Evolutionary conservation across 2,113 vertebrate genomes (phyloP), one percentile per base, ranked within the genome.

Genomic region (Tyrannus savana): DNA sequence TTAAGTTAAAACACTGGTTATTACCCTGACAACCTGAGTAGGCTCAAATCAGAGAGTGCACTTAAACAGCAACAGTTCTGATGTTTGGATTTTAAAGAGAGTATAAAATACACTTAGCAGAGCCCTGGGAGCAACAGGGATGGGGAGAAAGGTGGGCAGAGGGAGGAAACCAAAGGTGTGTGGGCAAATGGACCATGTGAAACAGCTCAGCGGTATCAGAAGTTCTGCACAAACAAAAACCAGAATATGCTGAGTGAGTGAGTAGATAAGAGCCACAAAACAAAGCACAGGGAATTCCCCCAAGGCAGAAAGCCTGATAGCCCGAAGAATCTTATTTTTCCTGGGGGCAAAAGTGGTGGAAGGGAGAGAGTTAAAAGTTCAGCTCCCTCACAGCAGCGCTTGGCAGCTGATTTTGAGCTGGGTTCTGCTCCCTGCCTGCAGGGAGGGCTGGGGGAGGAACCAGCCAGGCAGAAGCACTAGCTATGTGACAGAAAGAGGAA

Each of bases 101-200:
- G 9, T 2, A 1, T 1, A 10, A 72, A 66, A 56, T 3, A 7
- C 28, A 12, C n/a, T 46, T 2, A 9, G 41, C 16, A 84, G 58
- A 16, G 23, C 18, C n/a, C 33, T 18, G 10, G 46, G 4, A 64
- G 42, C 30, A 44, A 9, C 4, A 24, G 39, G 59, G 82, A 24
- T 3, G 3, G 19, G 22, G 41, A 55, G 14, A 9, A 44, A 22
- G 24, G n/a, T 3, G 35, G 33, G 19, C 12, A 19, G 75, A 33
- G 25, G 35, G 39, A 90, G 18, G 50, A 46, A 49, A 9, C 22
- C 47, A 56, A n/a, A 71, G 41, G 27, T 12, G 6, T 35, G 55
- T 16, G 46, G 77, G 59, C 5, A 31, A 12, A 19, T 14, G 41
- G 22, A 12, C 37, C 7, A 8, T 3, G 15, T 14, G 74, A 46